Evolutionary conservation across 64 coral and sea anemone genomes (phyloP).

Genomic region (Cladopsammia gracilis): DNA sequence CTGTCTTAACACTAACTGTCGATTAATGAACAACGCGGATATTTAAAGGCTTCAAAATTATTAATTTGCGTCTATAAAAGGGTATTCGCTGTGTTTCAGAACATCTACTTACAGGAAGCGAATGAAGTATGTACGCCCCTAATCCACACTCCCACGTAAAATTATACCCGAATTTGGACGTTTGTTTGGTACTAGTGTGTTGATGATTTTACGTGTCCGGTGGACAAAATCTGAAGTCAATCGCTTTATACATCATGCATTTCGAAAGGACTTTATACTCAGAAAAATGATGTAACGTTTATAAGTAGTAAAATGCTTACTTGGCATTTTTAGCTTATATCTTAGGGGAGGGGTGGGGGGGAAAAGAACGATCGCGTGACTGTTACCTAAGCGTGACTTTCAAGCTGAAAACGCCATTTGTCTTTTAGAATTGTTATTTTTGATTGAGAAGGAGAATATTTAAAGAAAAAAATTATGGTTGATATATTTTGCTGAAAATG

Average conservation of each 20-base stretch:
- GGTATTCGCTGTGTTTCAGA: background rate
- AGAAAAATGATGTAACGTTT: background rate
- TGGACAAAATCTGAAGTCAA: background rate
- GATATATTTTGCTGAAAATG: too few relatives aligned
- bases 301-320: background rate
- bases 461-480: too few relatives aligned
- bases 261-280: background rate
- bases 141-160: background rate
- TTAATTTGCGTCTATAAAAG: constrained; percentile 28
- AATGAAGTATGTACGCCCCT: background rate
- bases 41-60: constrained; percentile 14
- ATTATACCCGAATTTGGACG: background rate
- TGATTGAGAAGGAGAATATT: too few relatives aligned
- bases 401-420: too few relatives aligned
- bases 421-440: too few relatives aligned
- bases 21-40: background rate
- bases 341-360: too few relatives aligned
- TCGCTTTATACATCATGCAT: background rate
- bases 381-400: too few relatives aligned
- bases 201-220: background rate
- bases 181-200: background rate
- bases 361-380: background rate
- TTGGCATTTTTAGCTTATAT: too few relatives aligned
- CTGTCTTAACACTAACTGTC: background rate
- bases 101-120: constrained; percentile 28